These are phyloP conservation scores for Ooceraea biroi DNA, from an alignment of 1,140 invertebrate species.

Conservation along the genomic window DNA sequence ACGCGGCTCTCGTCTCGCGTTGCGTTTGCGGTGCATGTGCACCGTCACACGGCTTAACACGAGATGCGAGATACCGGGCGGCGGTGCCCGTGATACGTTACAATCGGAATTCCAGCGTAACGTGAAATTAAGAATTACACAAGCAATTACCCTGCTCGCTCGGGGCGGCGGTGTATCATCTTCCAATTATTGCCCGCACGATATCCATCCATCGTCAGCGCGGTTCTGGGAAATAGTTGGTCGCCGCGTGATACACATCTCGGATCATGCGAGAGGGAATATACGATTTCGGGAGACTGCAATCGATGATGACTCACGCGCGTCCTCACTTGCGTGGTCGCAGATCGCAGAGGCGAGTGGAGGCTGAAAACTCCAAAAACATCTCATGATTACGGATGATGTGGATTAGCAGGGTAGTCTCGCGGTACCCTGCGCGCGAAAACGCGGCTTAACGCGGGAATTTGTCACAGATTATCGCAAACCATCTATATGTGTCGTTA, in stretches of 20 bases:
- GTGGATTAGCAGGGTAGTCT: background rate
- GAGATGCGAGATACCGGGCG: slow-evolving; percentile 73
- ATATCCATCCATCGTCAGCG: slow-evolving; percentile 70
- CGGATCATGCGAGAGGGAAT: background rate
- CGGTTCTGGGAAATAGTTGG: slow-evolving; percentile 21
- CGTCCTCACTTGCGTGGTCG: too few species aligned
- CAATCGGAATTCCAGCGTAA: slow-evolving; percentile 83
- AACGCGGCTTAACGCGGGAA: too few species aligned
- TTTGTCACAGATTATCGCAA: background rate
- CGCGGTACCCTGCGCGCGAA: too few species aligned
- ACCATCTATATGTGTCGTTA: background rate
- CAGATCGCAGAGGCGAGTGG: too few species aligned
- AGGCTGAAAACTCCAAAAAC: too few species aligned
- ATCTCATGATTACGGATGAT: too few species aligned
- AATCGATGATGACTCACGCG: slow-evolving; percentile 1
- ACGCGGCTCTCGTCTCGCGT: slow-evolving; percentile 15
- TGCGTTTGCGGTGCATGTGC: slow-evolving; percentile 38
- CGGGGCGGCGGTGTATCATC: slow-evolving; percentile 83
- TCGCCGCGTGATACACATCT: slow-evolving; percentile 9
- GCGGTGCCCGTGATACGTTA: slow-evolving; percentile 64
- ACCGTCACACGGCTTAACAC: slow-evolving; percentile 69
- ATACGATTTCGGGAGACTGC: background rate
- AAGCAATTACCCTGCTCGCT: slow-evolving; percentile 83
- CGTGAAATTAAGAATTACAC: slow-evolving; percentile 86
- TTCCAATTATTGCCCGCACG: slow-evolving; percentile 83